Evolutionary conservation across 1,140 invertebrate genomes (phyloP).

Genomic region (Antheraea pernyi): DNA sequence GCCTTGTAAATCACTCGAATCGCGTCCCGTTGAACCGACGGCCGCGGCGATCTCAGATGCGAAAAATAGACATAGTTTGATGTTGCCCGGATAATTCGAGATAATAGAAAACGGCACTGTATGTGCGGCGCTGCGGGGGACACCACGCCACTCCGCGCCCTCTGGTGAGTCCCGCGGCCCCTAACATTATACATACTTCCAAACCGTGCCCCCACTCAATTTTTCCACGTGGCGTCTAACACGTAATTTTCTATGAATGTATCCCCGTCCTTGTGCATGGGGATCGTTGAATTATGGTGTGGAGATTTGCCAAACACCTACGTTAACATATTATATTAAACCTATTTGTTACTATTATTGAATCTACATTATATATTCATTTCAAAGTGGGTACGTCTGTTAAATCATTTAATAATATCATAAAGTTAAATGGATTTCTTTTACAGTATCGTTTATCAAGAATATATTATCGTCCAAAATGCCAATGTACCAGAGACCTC

Average conservation of each 20-base stretch:
- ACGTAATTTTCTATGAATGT: slow-evolving; percentile 11
- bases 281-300: slow-evolving; percentile 48
- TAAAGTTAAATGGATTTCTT: slow-evolving; percentile 4
- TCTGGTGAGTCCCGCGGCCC: slow-evolving; percentile 54
- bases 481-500: slow-evolving; percentile 83
- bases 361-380: slow-evolving; percentile 13
- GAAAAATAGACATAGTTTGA: slow-evolving; percentile 69
- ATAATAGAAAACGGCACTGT: slow-evolving; percentile 56
- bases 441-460: not conserved
- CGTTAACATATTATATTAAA: slow-evolving; percentile 26
- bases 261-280: slow-evolving; percentile 33
- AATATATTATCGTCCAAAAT: slow-evolving; percentile 72
- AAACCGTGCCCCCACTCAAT: slow-evolving; percentile 15
- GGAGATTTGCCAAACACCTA: slow-evolving; percentile 49
- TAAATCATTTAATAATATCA: too few species aligned
- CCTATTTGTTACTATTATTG: slow-evolving; percentile 16
- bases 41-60: slow-evolving; percentile 45
- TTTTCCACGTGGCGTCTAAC: slow-evolving; percentile 23
- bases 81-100: slow-evolving; percentile 59
- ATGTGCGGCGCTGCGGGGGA: slow-evolving; percentile 37
- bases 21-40: slow-evolving; percentile 47
- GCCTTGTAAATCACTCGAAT: slow-evolving; percentile 64
- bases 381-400: not conserved
- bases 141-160: slow-evolving; percentile 46
- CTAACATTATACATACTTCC: not conserved